These are phyloP conservation scores for Calliphora vicina DNA, from an alignment of 1,140 invertebrate species.

Conservation along the genomic window DNA sequence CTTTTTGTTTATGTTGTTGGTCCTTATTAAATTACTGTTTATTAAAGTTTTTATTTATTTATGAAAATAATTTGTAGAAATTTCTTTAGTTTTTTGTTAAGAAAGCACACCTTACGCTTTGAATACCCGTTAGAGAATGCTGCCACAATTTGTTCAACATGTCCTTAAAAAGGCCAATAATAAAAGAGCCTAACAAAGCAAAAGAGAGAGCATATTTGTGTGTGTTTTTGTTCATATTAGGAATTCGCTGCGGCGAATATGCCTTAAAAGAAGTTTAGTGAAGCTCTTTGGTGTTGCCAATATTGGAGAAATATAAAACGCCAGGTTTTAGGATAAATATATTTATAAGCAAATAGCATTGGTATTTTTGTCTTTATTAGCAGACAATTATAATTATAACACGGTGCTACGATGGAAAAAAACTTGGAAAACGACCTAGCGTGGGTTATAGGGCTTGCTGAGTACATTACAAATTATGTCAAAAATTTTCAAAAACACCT, in stretches of 20 bases:
- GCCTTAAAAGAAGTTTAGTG: not conserved
- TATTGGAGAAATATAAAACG: not conserved
- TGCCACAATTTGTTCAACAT: conserved; percentile 39
- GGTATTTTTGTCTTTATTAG: too few species aligned
- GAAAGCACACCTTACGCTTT: not conserved
- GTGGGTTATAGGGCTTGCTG: too few species aligned
- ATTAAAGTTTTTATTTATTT: too few species aligned
- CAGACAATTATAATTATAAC: too few species aligned
- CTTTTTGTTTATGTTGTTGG: not conserved
- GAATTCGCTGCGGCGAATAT: not conserved
- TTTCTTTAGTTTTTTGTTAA: conserved; percentile 34
- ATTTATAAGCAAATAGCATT: too few species aligned
- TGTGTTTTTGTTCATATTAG: not conserved
- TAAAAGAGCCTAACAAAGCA: conserved; percentile 27
- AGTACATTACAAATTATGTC: too few species aligned
- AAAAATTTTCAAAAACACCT: too few species aligned
- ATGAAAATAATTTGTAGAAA: not conserved
- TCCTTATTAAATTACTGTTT: not conserved
- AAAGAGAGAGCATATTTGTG: not conserved
- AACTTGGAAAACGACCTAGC: too few species aligned
- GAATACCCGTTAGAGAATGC: conserved; percentile 29
- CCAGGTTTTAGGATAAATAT: too few species aligned
- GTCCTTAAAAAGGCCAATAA: conserved; percentile 40
- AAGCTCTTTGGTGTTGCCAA: not conserved
- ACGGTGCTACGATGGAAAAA: too few species aligned